A percentile compares a stretch with the other conserved stretches of the same genome.
These are phyloP conservation scores for zebrafish (Danio rerio) DNA, from an alignment of 2,113 vertebrate species.

Conservation along the genomic window DNA sequence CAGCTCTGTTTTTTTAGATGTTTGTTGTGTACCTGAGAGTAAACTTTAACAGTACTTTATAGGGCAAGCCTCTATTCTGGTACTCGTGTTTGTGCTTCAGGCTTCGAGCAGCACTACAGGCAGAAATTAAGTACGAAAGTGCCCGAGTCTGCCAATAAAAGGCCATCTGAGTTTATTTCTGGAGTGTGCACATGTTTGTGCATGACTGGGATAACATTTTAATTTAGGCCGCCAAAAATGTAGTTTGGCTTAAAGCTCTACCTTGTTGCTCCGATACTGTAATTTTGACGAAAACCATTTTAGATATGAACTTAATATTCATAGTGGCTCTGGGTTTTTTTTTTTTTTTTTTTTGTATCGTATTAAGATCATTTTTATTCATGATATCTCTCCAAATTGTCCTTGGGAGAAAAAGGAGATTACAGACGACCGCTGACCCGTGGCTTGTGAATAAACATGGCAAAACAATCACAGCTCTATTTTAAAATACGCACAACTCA, in stretches of 20 bases:
- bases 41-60: constrained; percentile 39
- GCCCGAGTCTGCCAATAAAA: constrained; percentile 31
- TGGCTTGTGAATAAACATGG: constrained; percentile 81
- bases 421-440: constrained; percentile 71
- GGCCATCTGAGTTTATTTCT: constrained; percentile 11
- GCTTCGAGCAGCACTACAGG: constrained; percentile 42
- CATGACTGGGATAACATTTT: constrained; percentile 19
- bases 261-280: constrained; percentile 62
- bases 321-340: constrained; percentile 76
- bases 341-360: no score
- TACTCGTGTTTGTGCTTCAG: constrained; percentile 34
- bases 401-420: constrained; percentile 78
- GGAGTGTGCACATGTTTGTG: not conserved
- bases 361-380: constrained; percentile 82
- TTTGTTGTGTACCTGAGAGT: constrained; percentile 47
- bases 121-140: constrained; percentile 15
- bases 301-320: constrained; percentile 77
- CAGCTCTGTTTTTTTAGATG: constrained; percentile 23
- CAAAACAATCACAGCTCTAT: constrained; percentile 77
- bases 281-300: constrained; percentile 69
- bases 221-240: constrained; percentile 15
- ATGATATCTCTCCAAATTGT: constrained; percentile 80
- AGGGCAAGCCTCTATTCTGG: constrained; percentile 4
- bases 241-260: constrained; percentile 53
- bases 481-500: constrained; percentile 68